These are phyloP conservation scores for Mastomys natalensis DNA, from an alignment of 2,113 vertebrate species.

Conservation along the genomic window DNA sequence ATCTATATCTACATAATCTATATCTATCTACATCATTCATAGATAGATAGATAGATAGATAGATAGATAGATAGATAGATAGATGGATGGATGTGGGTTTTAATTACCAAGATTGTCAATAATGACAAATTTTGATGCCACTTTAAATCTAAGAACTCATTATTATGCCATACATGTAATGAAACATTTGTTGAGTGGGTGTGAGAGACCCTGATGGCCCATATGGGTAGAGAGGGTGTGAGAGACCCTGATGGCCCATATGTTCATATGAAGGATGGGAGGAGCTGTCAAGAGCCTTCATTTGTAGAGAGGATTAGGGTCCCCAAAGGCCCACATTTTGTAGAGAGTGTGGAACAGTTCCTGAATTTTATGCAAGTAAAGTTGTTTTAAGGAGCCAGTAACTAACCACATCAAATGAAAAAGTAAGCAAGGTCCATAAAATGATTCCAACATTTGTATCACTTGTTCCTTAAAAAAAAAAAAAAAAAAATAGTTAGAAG, in stretches of 20 bases:
- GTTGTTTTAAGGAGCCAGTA: not conserved
- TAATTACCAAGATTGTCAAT: not conserved
- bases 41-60: not conserved
- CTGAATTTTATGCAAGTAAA: not conserved
- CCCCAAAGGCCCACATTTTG: not conserved
- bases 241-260: not conserved
- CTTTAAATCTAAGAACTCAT: not conserved
- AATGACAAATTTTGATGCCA: not conserved
- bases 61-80: not conserved
- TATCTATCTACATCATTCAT: not conserved
- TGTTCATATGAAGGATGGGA: no score
- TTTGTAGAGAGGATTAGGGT: not conserved
- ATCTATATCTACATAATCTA: not conserved
- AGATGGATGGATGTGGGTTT: not conserved
- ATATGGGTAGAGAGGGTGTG: accelerated
- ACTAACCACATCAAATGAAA: not conserved
- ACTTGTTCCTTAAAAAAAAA: not conserved
- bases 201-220: not conserved
- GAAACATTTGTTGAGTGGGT: not conserved
- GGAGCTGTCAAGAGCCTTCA: not conserved
- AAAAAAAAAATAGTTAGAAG: not conserved
- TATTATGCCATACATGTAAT: not conserved
- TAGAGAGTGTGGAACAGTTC: not conserved
- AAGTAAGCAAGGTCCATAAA: not conserved
- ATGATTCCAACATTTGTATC: no score